Evolutionary conservation across 2,113 vertebrate genomes (phyloP).

Genomic region (Stictonetta naevosa): DNA sequence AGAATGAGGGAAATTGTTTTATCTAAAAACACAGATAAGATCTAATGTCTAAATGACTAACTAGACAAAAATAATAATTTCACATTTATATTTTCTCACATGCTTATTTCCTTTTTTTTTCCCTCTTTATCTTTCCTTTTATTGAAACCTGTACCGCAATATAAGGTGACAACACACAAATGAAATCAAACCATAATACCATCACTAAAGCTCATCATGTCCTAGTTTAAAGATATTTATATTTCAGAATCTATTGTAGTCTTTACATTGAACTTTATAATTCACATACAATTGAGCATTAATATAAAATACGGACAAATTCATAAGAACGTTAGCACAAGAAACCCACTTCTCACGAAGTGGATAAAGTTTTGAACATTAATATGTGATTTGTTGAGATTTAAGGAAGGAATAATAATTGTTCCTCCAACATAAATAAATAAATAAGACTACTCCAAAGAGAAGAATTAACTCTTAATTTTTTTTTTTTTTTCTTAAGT

Average conservation of each 20-base stretch:
- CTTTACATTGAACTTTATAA: neutral
- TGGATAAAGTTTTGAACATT: neutral
- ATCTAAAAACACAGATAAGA: neutral
- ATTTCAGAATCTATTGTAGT: neutral
- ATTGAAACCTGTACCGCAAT: neutral
- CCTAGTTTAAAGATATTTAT: neutral
- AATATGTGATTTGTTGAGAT: neutral
- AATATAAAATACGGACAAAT: neutral
- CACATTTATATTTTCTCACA: neutral
- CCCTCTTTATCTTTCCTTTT: neutral
- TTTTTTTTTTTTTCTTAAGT: neutral
- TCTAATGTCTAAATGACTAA: neutral
- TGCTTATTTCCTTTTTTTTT: neutral
- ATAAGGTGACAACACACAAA: neutral
- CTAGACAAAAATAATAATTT: neutral
- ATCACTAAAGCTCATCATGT: neutral
- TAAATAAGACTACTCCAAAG: neutral
- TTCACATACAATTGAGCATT: neutral
- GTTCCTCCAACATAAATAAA: neutral
- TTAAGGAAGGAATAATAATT: neutral
- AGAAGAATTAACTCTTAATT: neutral
- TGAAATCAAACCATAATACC: neutral
- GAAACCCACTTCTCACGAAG: neutral
- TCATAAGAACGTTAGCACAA: neutral
- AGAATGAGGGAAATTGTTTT: accelerated